Evolutionary conservation across 2,113 vertebrate species (phyloP).

Genomic region (Seriola dumerili): DNA sequence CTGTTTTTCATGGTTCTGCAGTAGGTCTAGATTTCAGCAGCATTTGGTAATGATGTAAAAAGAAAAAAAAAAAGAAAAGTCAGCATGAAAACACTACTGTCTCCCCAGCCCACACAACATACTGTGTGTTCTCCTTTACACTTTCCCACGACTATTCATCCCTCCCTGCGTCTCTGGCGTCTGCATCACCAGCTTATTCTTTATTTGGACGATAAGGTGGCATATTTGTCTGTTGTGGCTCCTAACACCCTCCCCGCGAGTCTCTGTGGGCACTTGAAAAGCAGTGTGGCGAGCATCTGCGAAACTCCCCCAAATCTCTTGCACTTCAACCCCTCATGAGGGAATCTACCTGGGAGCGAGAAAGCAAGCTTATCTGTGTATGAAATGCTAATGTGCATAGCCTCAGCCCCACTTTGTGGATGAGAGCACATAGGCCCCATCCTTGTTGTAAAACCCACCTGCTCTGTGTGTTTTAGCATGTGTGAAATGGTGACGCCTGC

Average conservation of each 20-base stretch:
- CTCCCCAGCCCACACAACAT: slow-evolving; percentile 31
- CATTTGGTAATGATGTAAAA: background rate
- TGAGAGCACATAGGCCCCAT: slow-evolving; percentile 53
- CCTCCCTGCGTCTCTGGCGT: slow-evolving; percentile 1
- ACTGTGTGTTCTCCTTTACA: slow-evolving; percentile 8
- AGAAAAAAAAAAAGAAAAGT: background rate
- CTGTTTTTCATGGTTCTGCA: background rate
- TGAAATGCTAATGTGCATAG: slow-evolving; percentile 77
- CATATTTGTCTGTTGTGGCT: slow-evolving; percentile 58
- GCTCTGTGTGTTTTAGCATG: slow-evolving; percentile 68
- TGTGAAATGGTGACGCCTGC: slow-evolving; percentile 54
- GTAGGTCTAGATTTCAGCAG: background rate
- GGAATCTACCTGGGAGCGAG: slow-evolving; percentile 75
- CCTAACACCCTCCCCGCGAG: slow-evolving; percentile 8
- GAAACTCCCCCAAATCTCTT: slow-evolving; percentile 54
- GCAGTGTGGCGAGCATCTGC: slow-evolving; percentile 58
- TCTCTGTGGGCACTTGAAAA: slow-evolving; percentile 65
- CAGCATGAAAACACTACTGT: background rate
- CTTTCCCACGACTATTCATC: background rate
- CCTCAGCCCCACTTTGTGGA: slow-evolving; percentile 51
- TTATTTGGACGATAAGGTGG: slow-evolving; percentile 54
- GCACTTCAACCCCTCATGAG: slow-evolving; percentile 66
- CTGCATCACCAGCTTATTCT: slow-evolving; percentile 33
- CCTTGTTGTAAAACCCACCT: slow-evolving; percentile 63
- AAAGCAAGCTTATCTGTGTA: slow-evolving; percentile 67